Evolutionary conservation across 2,797 vertebrate genomes (phyloP), one percentile per base, ranked within the genome.

Genomic region (Telmatherina bonti): DNA sequence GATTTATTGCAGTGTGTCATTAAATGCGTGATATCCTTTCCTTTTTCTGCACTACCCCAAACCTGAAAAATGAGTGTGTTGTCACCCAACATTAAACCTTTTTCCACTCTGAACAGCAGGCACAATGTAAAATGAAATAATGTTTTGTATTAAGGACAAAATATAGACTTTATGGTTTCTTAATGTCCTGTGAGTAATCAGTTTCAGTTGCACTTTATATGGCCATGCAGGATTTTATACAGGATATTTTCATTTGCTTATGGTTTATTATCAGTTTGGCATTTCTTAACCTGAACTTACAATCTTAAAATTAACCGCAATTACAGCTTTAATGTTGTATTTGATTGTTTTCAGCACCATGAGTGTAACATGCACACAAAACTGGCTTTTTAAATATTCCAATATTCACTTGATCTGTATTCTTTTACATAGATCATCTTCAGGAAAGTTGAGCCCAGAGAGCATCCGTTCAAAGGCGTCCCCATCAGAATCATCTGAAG

Each of bases 401-500:
- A 18, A 27, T 29, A 53, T 53, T 83, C 0, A 74, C 27, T 41
- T 67, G 0, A 38, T 61, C 9, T 74, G 11, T 80, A 33, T 86
- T 79, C 5, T 83, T 35, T 74, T 66, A 56, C 62, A 1, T 69
- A 99, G 98, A 90, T 94, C 97, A 87, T 98, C 97, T 75, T 99
- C 97, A 26, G 98, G 96, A 88, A 99, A 99, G 92, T 94, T 96
- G 94, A 99, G 97, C 91, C 97, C 97, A 0, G 97, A 98, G 91
- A 99, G 97, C 83, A 82, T 96, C 82, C 91, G 77, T 65, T 95
- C 93, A 31, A 89, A 98, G 36, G 95, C 95, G 43, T 95, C 96
- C n/a, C 96, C 95, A 0, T 99, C 97, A 0, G 97, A 98, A 86
- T 96, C 97, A 59, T 99, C 97, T 0, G 97, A 99, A 0, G 97